A percentile compares a stretch with the other conserved stretches of the same genome.
These are phyloP conservation scores for Chironomus striatipennis DNA, from an alignment of 1,140 invertebrate species.

Conservation along the genomic window DNA sequence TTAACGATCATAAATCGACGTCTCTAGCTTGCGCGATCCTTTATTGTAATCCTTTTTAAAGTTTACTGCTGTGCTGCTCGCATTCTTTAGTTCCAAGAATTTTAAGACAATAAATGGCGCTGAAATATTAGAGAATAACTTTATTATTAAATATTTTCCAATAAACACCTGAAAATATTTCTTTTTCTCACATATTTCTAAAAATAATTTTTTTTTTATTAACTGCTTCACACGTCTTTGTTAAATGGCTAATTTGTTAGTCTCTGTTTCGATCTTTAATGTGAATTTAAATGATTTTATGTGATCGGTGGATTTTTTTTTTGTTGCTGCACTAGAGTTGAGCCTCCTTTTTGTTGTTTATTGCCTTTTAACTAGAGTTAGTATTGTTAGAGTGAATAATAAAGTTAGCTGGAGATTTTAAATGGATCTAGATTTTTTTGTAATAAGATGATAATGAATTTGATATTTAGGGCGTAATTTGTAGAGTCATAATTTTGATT, in stretches of 20 bases:
- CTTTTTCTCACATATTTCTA: background rate
- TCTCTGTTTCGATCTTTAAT: background rate
- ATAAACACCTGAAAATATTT: constrained; percentile 11
- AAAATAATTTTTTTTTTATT: no score
- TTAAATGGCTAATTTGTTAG: background rate
- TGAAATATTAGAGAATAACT: background rate
- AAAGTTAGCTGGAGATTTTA: no score
- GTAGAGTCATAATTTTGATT: no score
- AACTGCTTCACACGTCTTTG: background rate
- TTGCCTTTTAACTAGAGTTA: background rate
- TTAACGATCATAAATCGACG: background rate
- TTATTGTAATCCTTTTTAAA: constrained; percentile 15
- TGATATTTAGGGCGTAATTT: no score
- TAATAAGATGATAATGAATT: no score
- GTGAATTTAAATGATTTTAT: background rate
- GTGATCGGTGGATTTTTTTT: background rate
- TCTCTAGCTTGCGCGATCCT: background rate
- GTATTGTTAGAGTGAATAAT: no score
- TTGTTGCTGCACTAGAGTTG: background rate
- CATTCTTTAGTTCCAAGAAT: no score
- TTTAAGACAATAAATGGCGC: background rate
- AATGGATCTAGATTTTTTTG: no score
- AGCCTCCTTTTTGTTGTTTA: background rate
- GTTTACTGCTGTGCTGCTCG: background rate
- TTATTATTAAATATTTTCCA: constrained; percentile 1